Percentiles rank a stretch among this genome's conserved stretches.
These are phyloP conservation scores for Venturia canescens DNA, from an alignment of 1,140 invertebrate genomes.

Conservation along the genomic window DNA sequence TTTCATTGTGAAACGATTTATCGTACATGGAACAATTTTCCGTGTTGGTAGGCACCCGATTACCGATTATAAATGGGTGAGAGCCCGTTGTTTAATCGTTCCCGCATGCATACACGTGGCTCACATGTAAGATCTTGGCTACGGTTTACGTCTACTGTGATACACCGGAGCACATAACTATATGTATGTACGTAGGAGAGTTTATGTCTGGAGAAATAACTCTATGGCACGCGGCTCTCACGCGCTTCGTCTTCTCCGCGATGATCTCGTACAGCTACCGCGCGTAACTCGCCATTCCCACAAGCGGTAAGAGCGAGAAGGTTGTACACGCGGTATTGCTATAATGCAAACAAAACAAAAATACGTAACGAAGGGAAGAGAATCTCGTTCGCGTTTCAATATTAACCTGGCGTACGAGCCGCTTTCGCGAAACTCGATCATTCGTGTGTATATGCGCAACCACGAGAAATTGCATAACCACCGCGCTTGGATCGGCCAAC, in stretches of 20 bases:
- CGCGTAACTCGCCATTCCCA: conserved; percentile 33
- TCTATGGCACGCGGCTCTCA: conserved; percentile 37
- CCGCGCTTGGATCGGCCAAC: not conserved
- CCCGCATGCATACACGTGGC: conserved; percentile 31
- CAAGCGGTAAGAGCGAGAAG: conserved; percentile 18
- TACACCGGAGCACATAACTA: not conserved
- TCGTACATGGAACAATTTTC: conserved; percentile 43
- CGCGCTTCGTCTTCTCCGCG: conserved; percentile 30
- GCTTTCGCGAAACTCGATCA: not conserved
- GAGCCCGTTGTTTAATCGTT: conserved; percentile 37
- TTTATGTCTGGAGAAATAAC: not conserved
- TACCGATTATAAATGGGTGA: conserved; percentile 47
- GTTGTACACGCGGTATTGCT: too few species aligned
- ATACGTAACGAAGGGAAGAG: conserved; percentile 14
- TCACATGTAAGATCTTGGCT: conserved; percentile 26
- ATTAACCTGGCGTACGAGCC: not conserved
- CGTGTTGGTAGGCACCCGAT: conserved; percentile 44
- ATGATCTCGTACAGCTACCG: conserved; percentile 21
- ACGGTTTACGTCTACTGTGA: conserved; percentile 1
- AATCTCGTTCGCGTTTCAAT: conserved; percentile 28
- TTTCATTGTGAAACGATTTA: conserved; percentile 47
- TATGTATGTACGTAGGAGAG: not conserved
- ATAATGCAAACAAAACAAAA: not conserved
- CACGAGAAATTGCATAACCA: conserved; percentile 30
- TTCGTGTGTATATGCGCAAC: conserved; percentile 5